Evolutionary conservation across 1,140 invertebrate genomes (phyloP), one percentile per base, ranked within the genome.

Genomic region (Drosophila melanica): DNA sequence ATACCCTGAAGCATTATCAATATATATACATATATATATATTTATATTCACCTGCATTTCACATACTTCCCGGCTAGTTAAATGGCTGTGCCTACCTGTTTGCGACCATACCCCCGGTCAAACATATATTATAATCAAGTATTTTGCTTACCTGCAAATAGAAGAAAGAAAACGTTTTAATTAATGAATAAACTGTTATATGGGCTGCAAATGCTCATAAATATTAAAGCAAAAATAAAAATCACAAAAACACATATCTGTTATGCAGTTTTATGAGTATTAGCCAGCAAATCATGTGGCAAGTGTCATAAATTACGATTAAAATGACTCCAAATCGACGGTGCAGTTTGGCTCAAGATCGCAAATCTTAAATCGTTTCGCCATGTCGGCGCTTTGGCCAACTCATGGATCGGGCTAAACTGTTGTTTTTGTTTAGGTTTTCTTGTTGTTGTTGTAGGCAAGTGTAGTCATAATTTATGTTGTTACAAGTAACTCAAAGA

Each of bases 381-480:
- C 39, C 51, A 58, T 69, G 55, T 64, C 59, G 66, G 59, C 66
- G 53, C 65, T 69, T 75, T 69, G 20, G 63, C 37, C 45, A 42
- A 68, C 51, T 39, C 18, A 54, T 23, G 9, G 18, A 27, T 14
- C 14, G 10, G 33, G 30, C 53, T 50, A 35, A 67, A 39, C 23
- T 27, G 44, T 44, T 30, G 9, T 44, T 11, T 42, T 16, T 57
- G n/a, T 8, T 8, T 37, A 20, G 10, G 23, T 12, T 23, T 30
- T 4, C 1, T 18, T 18, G n/a, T 41, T 0, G n/a, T 50, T 58
- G 51, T 39, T 27, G 55, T 20, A 58, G 62, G 64, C 76, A 84
- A 84, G 71, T 84, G 80, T 63, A 65, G 75, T 73, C 59, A 84
- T 85, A 84, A 84, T 84, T 84, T 77, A 84, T 84, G 80, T 62